Evolutionary conservation across 1,140 invertebrate genomes (phyloP).

Genomic region (Camponotus vicinus): DNA sequence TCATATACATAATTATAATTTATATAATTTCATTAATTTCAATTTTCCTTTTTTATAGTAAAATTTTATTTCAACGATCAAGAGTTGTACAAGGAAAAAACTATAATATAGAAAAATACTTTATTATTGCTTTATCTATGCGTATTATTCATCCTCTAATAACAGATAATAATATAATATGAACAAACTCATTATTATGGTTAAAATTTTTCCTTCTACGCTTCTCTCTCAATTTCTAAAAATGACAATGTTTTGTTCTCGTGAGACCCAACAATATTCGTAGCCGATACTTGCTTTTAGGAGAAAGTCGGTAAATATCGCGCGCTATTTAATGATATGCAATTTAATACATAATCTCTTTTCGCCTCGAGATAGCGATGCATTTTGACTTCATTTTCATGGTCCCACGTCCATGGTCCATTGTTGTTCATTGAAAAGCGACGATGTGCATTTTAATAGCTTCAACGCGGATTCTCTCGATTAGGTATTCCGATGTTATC

Average conservation of each 20-base stretch:
- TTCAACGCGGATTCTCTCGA: conserved; percentile 47
- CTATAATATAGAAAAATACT: background rate
- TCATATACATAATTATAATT: background rate
- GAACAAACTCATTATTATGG: conserved; percentile 11
- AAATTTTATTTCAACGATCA: background rate
- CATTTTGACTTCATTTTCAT: conserved; percentile 16
- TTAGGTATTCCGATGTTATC: conserved; percentile 58
- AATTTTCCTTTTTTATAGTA: background rate
- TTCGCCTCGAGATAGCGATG: background rate
- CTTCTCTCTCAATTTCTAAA: background rate
- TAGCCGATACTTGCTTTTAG: background rate
- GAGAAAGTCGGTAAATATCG: conserved; percentile 24
- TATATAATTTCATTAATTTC: background rate
- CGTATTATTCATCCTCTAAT: background rate
- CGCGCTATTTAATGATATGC: conserved; percentile 7
- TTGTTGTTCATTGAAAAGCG: conserved; percentile 44
- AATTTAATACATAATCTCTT: conserved; percentile 20
- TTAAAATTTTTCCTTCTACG: background rate
- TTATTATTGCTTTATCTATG: background rate
- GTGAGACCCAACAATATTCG: background rate
- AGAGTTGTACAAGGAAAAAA: background rate
- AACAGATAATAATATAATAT: conserved; percentile 4
- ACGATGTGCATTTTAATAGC: conserved; percentile 48
- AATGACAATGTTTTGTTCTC: background rate
- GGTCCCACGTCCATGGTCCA: conserved; percentile 30